Base-by-base conservation (phyloP, 1,140 invertebrate species). In the Drosophila pectinifera region DNA sequence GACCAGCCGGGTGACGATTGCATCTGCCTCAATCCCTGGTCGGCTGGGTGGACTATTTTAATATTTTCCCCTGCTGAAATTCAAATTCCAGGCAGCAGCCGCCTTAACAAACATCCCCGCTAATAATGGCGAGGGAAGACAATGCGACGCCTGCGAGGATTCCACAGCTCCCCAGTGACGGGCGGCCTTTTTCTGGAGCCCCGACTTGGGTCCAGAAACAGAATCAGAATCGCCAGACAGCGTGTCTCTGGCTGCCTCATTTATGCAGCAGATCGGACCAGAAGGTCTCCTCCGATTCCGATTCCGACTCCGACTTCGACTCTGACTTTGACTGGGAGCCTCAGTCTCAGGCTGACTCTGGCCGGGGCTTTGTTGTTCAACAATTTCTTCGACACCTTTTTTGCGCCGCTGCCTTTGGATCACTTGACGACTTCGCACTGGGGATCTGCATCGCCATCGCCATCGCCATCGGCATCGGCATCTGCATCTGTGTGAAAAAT, bases 301-400 rank as follows among this genome's bases (percentile, higher is more conserved):
- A 24, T 13, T 24, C 22, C 45, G 22, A 46, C 34, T 20, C n/a
- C 14, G 22, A 18, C 18, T 38, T 14, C 31, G 7, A 20, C 26
- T 63, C 45, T 76, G 67, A 49, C 54, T 55, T 68, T 65, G 55
- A 43, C 42, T 49, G 51, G 77, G 22, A 54, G 64, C 55, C 73
- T 58, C 49, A 28, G 58, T 28, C 51, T 43, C n/a, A 10, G 18
- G 49, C 67, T 58, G 55, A 34, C 58, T 45, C 56, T 49, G 36
- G 36, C 22, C 22, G 63, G 31, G 24, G 54, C 65, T 74, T 73
- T 68, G 83, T 86, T 90, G 86, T 90, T 58, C 43, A 80, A 90
- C 86, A 90, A 86, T 83, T 88, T 90, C 88, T 88, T 90, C 81
- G 67, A 89, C 84, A 89, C 85, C 84, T 89, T 90, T 80, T 88